Base-by-base conservation (phyloP, 1,140 invertebrate genomes). In the Dysdera silvatica region DNA sequence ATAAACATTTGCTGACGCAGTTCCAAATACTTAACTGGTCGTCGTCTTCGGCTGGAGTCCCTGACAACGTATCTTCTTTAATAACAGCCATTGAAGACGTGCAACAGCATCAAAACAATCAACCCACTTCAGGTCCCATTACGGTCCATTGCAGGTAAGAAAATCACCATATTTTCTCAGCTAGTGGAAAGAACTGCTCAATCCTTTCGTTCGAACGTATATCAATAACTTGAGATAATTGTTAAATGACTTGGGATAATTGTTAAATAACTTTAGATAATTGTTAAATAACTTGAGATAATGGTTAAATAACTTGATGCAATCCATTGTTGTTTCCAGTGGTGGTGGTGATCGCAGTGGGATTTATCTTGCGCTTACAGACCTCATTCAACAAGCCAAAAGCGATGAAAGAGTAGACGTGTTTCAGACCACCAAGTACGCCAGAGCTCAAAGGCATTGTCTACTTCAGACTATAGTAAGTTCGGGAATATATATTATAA, bases 351-450 rank as follows among this genome's bases (percentile, higher is more conserved):
- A 92, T 74, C 81, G 90, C 68, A 90, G 88, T 76, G 88, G 88
- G 20, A 86, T 93, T 79, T 92, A 92, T 75, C 87, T 91, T 58
- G 87, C 87, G 24, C 81, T 93, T 64, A 88, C 87, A 74, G 87
- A 90, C 72, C 79, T 93, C 45, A 84, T 91, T 40, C 84, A 88
- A 73, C 89, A 93, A 73, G 77, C 92, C 65, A 80, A 85, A 61
- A 83, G 82, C 23, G 90, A 93, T 74, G 85, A 85, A 61, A 82
- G 88, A 68, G 86, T 92, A 24, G 90, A 94, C 77, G 85, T 93
- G 66, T 89, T 89, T 74, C 86, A 86, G 66, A 85, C 84, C 26
- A 85, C 86, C 62, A 80, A 90, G 65, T 91, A 91, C 75, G 78
- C 92, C 65, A 81, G 89, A 72, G 85, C 87, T 67, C 89, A 93